phyloP scores from a whole-genome alignment of 2,888 invertebrate genomes.

The Nipponacmea schrenckii region DNA sequence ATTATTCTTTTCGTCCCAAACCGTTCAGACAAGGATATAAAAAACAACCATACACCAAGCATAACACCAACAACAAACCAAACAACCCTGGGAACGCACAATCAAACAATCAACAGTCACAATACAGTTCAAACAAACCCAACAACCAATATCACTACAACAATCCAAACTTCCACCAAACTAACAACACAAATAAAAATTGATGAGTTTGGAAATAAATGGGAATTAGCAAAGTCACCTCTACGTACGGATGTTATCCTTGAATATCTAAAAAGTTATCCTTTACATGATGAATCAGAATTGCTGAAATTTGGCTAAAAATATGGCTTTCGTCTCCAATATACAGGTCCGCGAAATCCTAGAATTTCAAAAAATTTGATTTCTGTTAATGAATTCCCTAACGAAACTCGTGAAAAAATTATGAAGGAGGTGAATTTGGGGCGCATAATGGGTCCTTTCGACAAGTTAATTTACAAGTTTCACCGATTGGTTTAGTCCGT shows the following conservation, averaged over 20 bases:
- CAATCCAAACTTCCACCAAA: not conserved
- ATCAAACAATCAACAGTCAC: not conserved
- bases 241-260: not conserved
- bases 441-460: not conserved
- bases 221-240: not conserved
- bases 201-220: not conserved
- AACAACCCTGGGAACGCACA: not conserved
- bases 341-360: not conserved
- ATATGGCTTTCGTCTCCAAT: not conserved
- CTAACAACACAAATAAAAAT: not conserved
- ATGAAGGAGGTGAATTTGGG: not conserved
- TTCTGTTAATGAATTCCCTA: not conserved
- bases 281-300: too few relatives aligned
- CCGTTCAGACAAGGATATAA: not conserved
- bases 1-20: not conserved
- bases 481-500: not conserved
- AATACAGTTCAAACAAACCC: too few relatives aligned
- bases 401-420: not conserved
- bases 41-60: too few relatives aligned
- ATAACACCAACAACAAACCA: not conserved
- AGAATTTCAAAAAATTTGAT: constrained; percentile 1
- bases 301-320: not conserved
- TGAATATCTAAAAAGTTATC: too few relatives aligned
- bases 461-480: not conserved
- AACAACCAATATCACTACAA: too few relatives aligned